These are phyloP conservation scores for Stegodyphus mimosarum DNA, from an alignment of 1,140 invertebrate genomes.

Conservation along the genomic window DNA sequence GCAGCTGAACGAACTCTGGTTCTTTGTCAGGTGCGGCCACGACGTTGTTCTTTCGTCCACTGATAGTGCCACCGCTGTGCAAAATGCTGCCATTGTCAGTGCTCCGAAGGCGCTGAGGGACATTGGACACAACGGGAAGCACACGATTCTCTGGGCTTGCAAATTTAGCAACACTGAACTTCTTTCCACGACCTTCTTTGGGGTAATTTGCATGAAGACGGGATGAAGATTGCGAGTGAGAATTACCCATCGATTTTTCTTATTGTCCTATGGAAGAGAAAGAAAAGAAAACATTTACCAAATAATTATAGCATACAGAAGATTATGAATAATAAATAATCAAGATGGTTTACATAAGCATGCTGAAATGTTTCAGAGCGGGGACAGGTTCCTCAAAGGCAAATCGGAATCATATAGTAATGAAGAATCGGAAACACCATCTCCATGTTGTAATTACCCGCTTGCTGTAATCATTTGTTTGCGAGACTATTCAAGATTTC, in stretches of 20 bases:
- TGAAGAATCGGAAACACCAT: no score
- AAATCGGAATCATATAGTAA: no score
- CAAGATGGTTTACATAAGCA: background rate
- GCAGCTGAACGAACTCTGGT: conserved; percentile 30
- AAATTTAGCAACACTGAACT: conserved; percentile 10
- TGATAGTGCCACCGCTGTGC: conserved; percentile 83
- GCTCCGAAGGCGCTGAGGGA: conserved; percentile 74
- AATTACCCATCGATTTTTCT: background rate
- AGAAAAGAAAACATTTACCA: background rate
- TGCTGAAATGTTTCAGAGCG: background rate
- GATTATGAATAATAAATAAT: background rate
- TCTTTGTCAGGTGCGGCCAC: background rate
- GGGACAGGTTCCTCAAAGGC: no score
- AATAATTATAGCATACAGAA: background rate
- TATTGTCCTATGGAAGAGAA: background rate
- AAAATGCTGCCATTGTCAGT: conserved; percentile 84
- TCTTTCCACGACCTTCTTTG: conserved; percentile 24
- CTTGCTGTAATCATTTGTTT: no score
- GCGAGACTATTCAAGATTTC: no score
- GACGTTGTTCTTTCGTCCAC: conserved; percentile 71
- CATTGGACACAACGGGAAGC: conserved; percentile 20
- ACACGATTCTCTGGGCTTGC: conserved; percentile 54
- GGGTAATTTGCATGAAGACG: conserved; percentile 5
- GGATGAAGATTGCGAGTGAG: conserved; percentile 7
- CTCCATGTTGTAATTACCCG: no score